Evolutionary conservation across 2,113 vertebrate species (phyloP).

Genomic region (Crotalus tigris): DNA sequence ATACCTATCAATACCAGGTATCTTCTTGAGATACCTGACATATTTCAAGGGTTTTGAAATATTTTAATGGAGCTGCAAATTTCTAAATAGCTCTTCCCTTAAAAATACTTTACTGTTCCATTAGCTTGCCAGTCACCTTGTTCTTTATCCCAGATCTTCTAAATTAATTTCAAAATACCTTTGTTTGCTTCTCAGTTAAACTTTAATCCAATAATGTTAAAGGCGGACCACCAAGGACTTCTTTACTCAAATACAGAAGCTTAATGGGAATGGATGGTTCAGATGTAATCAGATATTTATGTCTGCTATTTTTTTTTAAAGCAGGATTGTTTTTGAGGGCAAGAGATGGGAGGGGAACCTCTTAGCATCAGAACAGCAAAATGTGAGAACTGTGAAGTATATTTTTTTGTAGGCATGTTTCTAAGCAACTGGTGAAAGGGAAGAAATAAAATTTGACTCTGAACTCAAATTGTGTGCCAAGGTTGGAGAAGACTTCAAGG

Average conservation of each 20-base stretch:
- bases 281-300: conserved; percentile 2
- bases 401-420: conserved; percentile 68
- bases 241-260: neutral
- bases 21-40: neutral
- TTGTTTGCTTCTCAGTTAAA: neutral
- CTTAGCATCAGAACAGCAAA: conserved; percentile 52
- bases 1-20: neutral
- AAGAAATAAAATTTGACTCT: conserved; percentile 67
- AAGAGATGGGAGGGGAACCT: conserved; percentile 34
- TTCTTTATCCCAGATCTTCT: neutral
- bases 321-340: conserved; percentile 58
- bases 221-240: neutral
- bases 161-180: neutral
- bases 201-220: neutral
- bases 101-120: neutral
- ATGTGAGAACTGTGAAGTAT: conserved; percentile 62
- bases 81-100: neutral
- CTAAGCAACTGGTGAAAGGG: conserved; percentile 66
- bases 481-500: conserved; percentile 47
- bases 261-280: neutral
- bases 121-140: neutral
- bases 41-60: neutral
- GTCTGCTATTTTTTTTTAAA: conserved; percentile 40
- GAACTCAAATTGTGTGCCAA: conserved; percentile 61
- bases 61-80: neutral